These are phyloP conservation scores for Echinops telfairi DNA, from an alignment of 2,113 vertebrate species.

Conservation along the genomic window DNA sequence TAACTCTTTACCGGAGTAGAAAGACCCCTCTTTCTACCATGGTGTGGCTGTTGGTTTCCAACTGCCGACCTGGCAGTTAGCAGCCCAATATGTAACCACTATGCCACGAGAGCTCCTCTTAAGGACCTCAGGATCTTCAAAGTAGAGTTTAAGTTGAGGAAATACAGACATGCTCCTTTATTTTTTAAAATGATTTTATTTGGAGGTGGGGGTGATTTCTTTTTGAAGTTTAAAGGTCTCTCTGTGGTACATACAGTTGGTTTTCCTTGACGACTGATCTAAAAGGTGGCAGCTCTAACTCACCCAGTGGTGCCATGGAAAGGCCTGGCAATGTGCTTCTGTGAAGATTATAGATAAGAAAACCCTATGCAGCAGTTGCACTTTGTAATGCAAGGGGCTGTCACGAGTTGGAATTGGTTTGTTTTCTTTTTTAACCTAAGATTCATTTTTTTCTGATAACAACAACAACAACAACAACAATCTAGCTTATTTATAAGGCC, in stretches of 20 bases:
- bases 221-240: neutral
- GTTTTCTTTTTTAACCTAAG: neutral
- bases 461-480: neutral
- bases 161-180: neutral
- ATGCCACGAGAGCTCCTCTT: no score
- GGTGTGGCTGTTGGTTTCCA: no score
- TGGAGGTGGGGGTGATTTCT: slow-evolving; percentile 7
- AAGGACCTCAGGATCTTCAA: neutral
- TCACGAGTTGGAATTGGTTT: neutral
- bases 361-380: neutral
- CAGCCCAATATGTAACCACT: no score
- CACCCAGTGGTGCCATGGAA: neutral
- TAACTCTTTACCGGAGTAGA: no score
- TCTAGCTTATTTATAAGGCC: slow-evolving; percentile 37
- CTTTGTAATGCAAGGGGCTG: neutral
- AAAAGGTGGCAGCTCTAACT: neutral
- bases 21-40: no score
- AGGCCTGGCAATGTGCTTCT: neutral
- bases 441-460: neutral
- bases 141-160: neutral
- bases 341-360: neutral
- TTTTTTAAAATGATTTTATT: neutral
- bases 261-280: neutral
- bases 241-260: neutral
- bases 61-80: no score